Evolutionary conservation across 2,888 invertebrate genomes (phyloP).

Genomic region (Pandemis heparana): DNA sequence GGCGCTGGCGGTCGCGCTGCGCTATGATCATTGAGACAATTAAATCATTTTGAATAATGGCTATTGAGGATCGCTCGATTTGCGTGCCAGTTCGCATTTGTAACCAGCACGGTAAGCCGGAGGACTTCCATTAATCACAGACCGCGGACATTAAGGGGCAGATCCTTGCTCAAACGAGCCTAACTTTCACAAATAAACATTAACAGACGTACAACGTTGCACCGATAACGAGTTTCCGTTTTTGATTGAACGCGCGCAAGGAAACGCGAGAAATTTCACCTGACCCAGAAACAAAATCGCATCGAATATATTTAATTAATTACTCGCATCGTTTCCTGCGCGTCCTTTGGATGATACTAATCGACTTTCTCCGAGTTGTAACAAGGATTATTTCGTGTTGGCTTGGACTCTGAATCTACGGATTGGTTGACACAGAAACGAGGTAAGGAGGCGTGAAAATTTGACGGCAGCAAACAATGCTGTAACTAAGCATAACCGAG

Average conservation of each 20-base stretch:
- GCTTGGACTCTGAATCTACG: slow-evolving; percentile 1
- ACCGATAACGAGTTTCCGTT: slow-evolving; percentile 36
- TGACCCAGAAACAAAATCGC: slow-evolving; percentile 44
- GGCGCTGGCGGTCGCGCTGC: slow-evolving; percentile 38
- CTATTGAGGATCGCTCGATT: slow-evolving; percentile 15
- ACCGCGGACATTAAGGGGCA: not conserved
- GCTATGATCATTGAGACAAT: slow-evolving; percentile 31
- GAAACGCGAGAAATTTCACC: slow-evolving; percentile 43
- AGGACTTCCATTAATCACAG: not conserved
- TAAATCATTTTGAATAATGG: slow-evolving; percentile 33
- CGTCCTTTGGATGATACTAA: slow-evolving; percentile 16
- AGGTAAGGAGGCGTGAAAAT: slow-evolving; percentile 50
- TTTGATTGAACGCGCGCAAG: slow-evolving; percentile 38
- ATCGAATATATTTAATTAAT: slow-evolving; percentile 33
- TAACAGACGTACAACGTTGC: slow-evolving; percentile 12
- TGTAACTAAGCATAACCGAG: slow-evolving; percentile 49
- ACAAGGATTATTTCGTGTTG: slow-evolving; percentile 22
- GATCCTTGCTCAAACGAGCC: not conserved
- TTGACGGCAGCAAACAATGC: slow-evolving; percentile 50
- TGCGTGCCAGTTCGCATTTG: slow-evolving; percentile 28
- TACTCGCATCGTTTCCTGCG: slow-evolving; percentile 36
- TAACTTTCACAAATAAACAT: slow-evolving; percentile 32
- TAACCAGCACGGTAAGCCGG: slow-evolving; percentile 21
- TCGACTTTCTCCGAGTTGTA: slow-evolving; percentile 23
- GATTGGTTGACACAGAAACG: slow-evolving; percentile 38